Evolutionary conservation across 2,797 vertebrate species (phyloP).

Genomic region (Anas bahamensis): DNA sequence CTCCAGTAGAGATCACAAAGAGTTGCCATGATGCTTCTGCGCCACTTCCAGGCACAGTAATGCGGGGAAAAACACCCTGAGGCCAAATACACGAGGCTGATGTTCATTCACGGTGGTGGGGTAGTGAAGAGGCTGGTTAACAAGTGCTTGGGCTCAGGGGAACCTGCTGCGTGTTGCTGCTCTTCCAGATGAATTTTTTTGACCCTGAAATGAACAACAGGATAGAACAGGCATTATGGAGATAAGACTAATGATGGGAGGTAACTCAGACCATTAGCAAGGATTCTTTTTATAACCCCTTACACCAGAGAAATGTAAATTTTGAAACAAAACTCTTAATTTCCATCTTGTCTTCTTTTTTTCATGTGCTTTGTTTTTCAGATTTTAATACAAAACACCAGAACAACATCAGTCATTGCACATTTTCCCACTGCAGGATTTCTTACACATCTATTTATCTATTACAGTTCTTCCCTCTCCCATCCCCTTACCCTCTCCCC

Average conservation of each 20-base stretch:
- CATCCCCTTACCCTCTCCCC: background rate
- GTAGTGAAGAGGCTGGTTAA: background rate
- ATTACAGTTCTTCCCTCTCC: background rate
- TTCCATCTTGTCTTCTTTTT: background rate
- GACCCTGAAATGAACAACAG: constrained; percentile 1
- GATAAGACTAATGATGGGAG: constrained; percentile 22
- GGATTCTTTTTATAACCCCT: constrained; percentile 26
- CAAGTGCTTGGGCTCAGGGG: background rate
- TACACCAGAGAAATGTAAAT: background rate
- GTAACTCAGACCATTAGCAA: background rate
- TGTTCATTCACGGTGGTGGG: background rate
- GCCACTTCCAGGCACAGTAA: background rate
- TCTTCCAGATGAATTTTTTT: constrained; percentile 22
- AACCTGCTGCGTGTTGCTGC: background rate
- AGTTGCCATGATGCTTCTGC: background rate
- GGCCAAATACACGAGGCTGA: background rate
- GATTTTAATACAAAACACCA: background rate
- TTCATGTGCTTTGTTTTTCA: background rate
- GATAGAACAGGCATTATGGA: constrained; percentile 10
- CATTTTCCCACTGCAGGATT: background rate
- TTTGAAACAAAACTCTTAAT: background rate
- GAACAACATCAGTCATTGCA: background rate
- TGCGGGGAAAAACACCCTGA: background rate
- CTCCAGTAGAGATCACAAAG: background rate
- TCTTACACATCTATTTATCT: background rate